A percentile compares a stretch with the other conserved stretches of the same genome.
Evolutionary conservation across 2,888 invertebrate genomes (phyloP).

Genomic region (Eutolmus rufibarbis): DNA sequence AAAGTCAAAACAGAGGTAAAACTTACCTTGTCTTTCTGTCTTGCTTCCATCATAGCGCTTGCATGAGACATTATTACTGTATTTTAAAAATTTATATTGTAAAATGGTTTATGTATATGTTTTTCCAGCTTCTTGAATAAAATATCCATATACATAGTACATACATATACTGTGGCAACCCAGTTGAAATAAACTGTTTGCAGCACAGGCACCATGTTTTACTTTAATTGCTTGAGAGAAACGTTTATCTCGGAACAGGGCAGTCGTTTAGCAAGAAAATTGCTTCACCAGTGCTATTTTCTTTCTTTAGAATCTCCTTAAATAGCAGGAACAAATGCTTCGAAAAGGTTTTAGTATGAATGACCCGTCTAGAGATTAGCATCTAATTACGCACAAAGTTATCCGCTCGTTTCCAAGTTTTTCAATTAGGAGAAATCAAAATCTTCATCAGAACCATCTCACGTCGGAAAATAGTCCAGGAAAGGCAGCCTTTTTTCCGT

Average conservation of each 20-base stretch:
- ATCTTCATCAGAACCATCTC: not conserved
- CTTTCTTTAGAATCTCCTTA: not conserved
- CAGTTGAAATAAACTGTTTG: not conserved
- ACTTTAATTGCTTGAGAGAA: not conserved
- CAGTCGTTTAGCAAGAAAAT: not conserved
- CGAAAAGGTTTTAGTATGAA: not conserved
- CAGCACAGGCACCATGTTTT: not conserved
- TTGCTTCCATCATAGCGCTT: no score
- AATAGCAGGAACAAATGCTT: not conserved
- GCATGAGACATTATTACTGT: no score
- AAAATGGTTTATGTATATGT: no score
- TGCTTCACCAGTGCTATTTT: not conserved
- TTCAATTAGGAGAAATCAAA: constrained; percentile 25
- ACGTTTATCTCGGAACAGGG: not conserved
- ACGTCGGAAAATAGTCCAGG: not conserved
- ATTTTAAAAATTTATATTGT: not conserved
- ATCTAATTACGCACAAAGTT: constrained; percentile 7
- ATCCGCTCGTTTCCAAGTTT: constrained; percentile 10
- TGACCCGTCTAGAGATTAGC: not conserved
- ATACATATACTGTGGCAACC: no score
- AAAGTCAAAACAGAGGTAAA: no score
- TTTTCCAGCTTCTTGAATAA: no score
- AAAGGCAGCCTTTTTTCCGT: not conserved
- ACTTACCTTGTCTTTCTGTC: no score
- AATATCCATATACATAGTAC: no score